Base-by-base conservation (phyloP, 2,797 vertebrate species). In the Scleropages formosus region DNA sequence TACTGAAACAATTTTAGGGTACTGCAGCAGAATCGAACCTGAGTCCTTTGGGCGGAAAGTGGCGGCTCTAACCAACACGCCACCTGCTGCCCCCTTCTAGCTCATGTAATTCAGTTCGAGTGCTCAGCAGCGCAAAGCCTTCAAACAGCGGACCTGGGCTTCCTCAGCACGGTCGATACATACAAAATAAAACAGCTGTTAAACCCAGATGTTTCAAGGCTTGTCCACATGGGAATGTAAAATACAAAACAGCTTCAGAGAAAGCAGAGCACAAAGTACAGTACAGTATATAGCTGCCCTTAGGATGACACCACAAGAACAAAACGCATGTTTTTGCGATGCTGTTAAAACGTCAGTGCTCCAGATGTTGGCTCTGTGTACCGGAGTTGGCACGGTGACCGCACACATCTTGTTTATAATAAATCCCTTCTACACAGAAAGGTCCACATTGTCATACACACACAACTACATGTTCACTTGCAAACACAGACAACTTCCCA, bases 151-250 rank as follows among this genome's bases (percentile, higher is more conserved):
- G 64, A 75, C 20, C 31, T 68, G 65, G 18, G 56, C 51, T 26
- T 75, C 24, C 20, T 56, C 59, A 13, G 10, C 51, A 46, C 39
- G 53, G 53, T n/a, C 16, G 67, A 58, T 75, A 75, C 46, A 51
- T 49, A 69, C 67, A 69, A 53, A 53, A 27, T 10, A 15, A 53
- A 51, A 53, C 47, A 16, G 11, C 66, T 69, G 66, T 69, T 69
- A 24, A 49, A 24, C 47, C 31, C 39, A 75, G 74, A 66, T 70
- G 74, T 70, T 75, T 69, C 44, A 27, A 69, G 65, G 64, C n/a
- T 68, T 20, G 22, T 46, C 67, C 67, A 69, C 51, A 24, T 51
- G 44, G 26, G 22, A 53, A 49, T 49, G 8, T 49, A 69, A 13
- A 24, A 69, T 8, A 24, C 67, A 69, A 20, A 69, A 13, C 13